Evolutionary conservation across 2,113 vertebrate species (phyloP).

Genomic region (Macquaria ambigua): DNA sequence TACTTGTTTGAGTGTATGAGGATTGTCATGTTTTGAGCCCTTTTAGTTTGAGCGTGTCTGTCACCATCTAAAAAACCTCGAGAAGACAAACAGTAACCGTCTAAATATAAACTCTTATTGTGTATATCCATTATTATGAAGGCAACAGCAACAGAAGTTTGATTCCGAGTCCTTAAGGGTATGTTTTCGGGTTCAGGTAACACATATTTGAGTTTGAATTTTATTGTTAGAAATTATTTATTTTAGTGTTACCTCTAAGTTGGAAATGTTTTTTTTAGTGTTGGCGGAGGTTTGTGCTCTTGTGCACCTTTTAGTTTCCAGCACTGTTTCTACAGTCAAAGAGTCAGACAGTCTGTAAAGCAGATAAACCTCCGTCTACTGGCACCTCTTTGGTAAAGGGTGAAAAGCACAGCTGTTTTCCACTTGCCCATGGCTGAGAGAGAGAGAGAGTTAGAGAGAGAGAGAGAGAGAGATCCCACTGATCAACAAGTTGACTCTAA

Average conservation of each 20-base stretch:
- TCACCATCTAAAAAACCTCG: neutral
- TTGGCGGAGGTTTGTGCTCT: neutral
- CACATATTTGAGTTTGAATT: neutral
- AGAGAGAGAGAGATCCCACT: neutral
- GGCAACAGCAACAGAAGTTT: neutral
- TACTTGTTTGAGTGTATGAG: neutral
- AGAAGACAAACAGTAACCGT: neutral
- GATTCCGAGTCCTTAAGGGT: neutral
- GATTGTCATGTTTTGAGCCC: neutral
- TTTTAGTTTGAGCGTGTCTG: constrained; percentile 1
- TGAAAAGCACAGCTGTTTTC: constrained; percentile 15
- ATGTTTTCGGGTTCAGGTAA: neutral
- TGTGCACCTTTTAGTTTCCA: neutral
- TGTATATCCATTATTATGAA: neutral
- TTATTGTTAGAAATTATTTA: neutral
- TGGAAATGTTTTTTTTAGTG: neutral
- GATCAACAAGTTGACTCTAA: neutral
- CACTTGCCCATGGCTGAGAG: neutral
- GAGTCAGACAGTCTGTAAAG: neutral
- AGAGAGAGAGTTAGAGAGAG: too few species aligned
- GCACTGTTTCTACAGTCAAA: neutral
- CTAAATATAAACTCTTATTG: neutral
- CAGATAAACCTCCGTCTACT: neutral
- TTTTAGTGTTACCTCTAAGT: neutral
- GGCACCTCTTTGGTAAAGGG: neutral